Evolutionary conservation across 2,797 vertebrate species (phyloP), one percentile per base, ranked within the genome.

Genomic region (Trichosurus vulpecula): DNA sequence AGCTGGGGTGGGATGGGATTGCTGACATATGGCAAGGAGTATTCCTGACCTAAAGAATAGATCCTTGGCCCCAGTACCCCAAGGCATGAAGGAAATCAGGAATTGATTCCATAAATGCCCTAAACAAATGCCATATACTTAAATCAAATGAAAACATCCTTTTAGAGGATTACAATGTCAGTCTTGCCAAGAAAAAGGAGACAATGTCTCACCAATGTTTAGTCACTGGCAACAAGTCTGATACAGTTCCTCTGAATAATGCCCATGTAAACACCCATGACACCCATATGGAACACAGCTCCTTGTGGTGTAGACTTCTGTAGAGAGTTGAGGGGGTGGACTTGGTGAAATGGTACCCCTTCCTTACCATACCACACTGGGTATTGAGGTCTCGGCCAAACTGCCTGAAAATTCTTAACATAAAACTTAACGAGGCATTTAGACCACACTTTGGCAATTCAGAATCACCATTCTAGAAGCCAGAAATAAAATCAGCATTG

Each of bases 361-460:
- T 96, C 1, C 55, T 92, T 95, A 97, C 95, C 96, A 98, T 66
- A 93, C 97, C 97, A 97, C 74, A 87, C 25, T 94, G 95, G 96
- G 95, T 22, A 95, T 93, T n/a, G 30, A 94, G 61, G 97, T 89
- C 97, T 98, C 54, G 96, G 93, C 96, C 96, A 98, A 95, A 47
- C 27, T 66, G 90, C 66, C 57, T 25, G 35, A 95, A 97, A 35
- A 92, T 91, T 94, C 89, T 95, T 92, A 74, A 56, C n/a, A 27
- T 95, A 91, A 41, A 94, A 92, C 27, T 81, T 55, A 90, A 74
- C 93, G n/a, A 29, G 87, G 52, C 92, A 95, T 93, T 96, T 55
- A 96, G 81, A 91, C 91, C 94, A 96, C 96, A 93, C 22, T 87
- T 87, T 90, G 81, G 29, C 52, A 92, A 54, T 58, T 57, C 51